Conservation (phyloP, 2,113 vertebrate species). For the Machaerirhynchus nigripectus region DNA sequence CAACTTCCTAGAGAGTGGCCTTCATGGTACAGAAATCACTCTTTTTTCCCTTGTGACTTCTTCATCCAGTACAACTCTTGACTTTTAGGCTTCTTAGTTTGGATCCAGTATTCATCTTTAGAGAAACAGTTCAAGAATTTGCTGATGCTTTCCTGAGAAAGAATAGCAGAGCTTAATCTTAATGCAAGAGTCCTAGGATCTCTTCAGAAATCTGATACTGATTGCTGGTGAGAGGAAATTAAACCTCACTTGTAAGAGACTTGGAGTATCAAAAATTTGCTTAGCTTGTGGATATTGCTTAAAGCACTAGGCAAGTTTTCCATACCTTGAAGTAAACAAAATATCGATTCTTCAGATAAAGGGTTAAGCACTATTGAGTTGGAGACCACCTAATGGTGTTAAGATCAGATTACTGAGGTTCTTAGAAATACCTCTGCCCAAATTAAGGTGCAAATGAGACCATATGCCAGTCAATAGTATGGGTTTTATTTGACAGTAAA, state of each 20-base stretch:
- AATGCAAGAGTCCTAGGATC: background rate
- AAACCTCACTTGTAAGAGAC: background rate
- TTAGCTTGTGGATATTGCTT: background rate
- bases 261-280: background rate
- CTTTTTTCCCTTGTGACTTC: background rate
- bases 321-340: background rate
- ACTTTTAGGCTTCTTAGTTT: background rate
- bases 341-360: background rate
- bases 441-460: too few species aligned
- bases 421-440: too few species aligned
- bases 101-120: background rate
- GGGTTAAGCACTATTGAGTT: background rate
- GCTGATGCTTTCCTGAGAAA: background rate
- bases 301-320: background rate
- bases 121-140: background rate
- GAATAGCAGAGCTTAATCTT: background rate
- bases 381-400: background rate
- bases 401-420: too few species aligned
- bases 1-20: background rate
- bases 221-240: background rate
- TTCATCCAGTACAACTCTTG: background rate
- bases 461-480: too few species aligned
- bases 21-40: background rate
- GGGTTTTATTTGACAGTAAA: too few species aligned
- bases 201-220: background rate